Percentiles rank a stretch among this genome's conserved stretches.
Conservation (phyloP, 2,797 vertebrate genomes). For the Parauchenoglanis punctatus region DNA sequence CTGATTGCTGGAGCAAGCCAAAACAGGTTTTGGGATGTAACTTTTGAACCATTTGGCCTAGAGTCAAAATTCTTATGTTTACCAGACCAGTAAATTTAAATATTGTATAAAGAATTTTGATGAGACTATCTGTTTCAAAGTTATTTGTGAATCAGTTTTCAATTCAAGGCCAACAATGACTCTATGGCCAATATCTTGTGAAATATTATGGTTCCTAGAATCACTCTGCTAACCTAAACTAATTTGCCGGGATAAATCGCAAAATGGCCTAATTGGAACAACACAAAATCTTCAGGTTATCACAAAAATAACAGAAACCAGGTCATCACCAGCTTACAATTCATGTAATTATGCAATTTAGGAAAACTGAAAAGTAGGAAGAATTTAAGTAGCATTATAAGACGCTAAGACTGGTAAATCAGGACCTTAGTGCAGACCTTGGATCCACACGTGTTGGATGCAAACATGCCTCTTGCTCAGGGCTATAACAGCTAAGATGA, state of each 20-base stretch:
- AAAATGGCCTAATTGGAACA: not conserved
- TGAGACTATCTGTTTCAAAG: too few species aligned
- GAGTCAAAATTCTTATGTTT: not conserved
- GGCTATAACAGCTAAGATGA: conserved; percentile 17
- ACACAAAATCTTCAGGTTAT: not conserved
- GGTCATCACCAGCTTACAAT: conserved; percentile 6
- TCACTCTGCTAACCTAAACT: not conserved
- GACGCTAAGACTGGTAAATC: conserved; percentile 1
- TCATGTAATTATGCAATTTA: not conserved
- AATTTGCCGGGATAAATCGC: not conserved
- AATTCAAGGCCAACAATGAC: too few species aligned
- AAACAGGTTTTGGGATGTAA: too few species aligned
- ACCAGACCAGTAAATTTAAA: too few species aligned
- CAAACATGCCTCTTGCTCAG: conserved; percentile 17
- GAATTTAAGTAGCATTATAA: conserved; percentile 20
- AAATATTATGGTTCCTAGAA: not conserved
- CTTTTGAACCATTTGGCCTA: not conserved
- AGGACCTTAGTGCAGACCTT: conserved; percentile 1
- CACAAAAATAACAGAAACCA: conserved; percentile 10
- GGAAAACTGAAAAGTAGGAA: not conserved
- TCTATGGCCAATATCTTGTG: too few species aligned
- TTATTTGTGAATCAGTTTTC: too few species aligned
- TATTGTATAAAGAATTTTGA: too few species aligned
- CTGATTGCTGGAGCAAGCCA: too few species aligned
- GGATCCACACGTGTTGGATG: conserved; percentile 32